Conservation (phyloP, 2,797 vertebrate genomes). For the Neomorphus geoffroyi region DNA sequence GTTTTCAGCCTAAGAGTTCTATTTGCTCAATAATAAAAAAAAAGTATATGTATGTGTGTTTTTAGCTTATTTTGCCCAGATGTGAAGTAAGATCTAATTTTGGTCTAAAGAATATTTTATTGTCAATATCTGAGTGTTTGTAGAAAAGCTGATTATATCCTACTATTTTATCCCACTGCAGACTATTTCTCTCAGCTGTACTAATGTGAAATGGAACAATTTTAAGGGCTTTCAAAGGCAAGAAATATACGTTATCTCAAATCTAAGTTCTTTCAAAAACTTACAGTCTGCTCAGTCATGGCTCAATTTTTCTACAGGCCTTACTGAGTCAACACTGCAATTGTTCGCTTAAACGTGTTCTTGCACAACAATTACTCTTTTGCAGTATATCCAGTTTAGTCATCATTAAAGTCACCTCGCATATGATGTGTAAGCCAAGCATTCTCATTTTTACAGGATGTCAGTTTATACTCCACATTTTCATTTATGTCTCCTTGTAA, state of each 20-base stretch:
- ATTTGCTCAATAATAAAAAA: neutral
- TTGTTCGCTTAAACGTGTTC: constrained; percentile 1
- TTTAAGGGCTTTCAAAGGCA: neutral
- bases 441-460: neutral
- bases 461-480: neutral
- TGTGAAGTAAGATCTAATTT: constrained; percentile 7
- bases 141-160: constrained; percentile 12
- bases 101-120: neutral
- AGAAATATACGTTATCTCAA: neutral
- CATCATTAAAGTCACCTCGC: neutral
- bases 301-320: neutral
- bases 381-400: constrained; percentile 8
- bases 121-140: neutral
- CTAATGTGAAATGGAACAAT: neutral
- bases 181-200: neutral
- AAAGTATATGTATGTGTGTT: neutral
- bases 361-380: constrained; percentile 21
- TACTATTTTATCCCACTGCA: neutral
- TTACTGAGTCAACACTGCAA: neutral
- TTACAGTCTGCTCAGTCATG: neutral
- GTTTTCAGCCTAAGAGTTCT: neutral
- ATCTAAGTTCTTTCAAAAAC: neutral
- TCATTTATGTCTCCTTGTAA: neutral
- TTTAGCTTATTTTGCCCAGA: neutral
- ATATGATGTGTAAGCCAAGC: neutral